These are phyloP conservation scores for Hemicordylus capensis DNA, from an alignment of 2,113 vertebrate species.

Conservation along the genomic window DNA sequence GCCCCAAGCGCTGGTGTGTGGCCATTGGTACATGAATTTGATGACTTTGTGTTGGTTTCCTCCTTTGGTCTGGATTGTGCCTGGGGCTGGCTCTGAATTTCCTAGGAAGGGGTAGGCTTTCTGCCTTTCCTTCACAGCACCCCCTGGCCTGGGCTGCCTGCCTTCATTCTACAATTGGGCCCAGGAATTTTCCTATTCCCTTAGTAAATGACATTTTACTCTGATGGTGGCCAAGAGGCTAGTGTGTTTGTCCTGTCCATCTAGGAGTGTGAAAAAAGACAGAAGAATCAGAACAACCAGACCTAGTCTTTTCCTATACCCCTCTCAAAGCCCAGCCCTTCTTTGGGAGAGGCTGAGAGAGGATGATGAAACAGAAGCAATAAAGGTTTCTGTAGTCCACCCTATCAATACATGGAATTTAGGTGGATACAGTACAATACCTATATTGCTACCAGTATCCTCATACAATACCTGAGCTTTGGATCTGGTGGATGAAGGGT, in stretches of 20 bases:
- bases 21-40: conserved; percentile 61
- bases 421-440: background rate
- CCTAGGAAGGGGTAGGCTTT: conserved; percentile 51
- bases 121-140: conserved; percentile 38
- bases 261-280: background rate
- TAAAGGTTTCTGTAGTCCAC: background rate
- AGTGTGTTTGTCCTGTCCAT: background rate
- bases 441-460: no score
- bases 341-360: background rate
- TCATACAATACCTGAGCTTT: conserved; percentile 3
- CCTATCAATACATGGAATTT: conserved; percentile 1
- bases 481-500: background rate
- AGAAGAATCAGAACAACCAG: background rate
- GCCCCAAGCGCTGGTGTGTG: background rate
- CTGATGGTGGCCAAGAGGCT: background rate
- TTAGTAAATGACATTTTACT: conserved; percentile 11
- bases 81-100: conserved; percentile 60
- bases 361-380: background rate
- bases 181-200: conserved; percentile 19
- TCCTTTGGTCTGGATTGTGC: conserved; percentile 60
- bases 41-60: conserved; percentile 62
- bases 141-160: conserved; percentile 48
- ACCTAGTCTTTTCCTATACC: rapidly evolving
- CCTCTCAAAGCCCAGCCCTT: rapidly evolving
- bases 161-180: conserved; percentile 30